A percentile compares a stretch with the other conserved stretches of the same genome.
Evolutionary conservation across 92 coral and sea anemone species (phyloP).

Genomic region (Bergia sp.): DNA sequence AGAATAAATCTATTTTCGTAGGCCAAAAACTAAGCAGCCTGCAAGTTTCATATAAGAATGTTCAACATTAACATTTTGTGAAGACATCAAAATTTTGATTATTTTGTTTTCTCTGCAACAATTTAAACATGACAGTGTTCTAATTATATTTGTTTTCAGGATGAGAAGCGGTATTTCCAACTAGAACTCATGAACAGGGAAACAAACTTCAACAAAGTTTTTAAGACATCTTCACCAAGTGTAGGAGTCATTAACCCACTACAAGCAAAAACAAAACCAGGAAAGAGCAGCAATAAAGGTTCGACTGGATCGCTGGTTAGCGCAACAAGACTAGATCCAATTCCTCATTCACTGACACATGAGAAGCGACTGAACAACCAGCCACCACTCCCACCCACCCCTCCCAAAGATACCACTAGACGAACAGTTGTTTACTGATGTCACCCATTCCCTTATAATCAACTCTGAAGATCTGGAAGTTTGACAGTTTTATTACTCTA

Average conservation of each 20-base stretch:
- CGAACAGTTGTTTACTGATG: conserved; percentile 79
- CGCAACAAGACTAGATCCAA: conserved; percentile 89
- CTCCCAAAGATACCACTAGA: conserved; percentile 85
- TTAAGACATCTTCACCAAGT: conserved; percentile 83
- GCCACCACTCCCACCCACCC: conserved; percentile 96
- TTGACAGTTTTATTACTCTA: no score
- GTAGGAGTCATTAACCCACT: conserved; percentile 96
- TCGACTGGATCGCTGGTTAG: conserved; percentile 65
- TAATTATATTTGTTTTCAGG: conserved; percentile 54
- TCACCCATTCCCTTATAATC: not conserved
- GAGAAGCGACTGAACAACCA: conserved; percentile 87
- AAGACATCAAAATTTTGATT: no score
- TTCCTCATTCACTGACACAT: conserved; percentile 90
- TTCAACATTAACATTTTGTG: not conserved
- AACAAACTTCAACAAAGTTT: conserved; percentile 97
- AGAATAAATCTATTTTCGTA: no score
- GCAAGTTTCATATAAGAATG: not conserved
- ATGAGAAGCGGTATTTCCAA: conserved; percentile 96
- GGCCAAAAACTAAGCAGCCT: no score
- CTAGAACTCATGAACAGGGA: conserved; percentile 95
- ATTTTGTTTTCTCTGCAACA: no score
- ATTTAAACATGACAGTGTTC: not conserved
- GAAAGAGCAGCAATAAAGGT: conserved; percentile 57
- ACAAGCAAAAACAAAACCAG: conserved; percentile 86
- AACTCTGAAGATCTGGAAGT: no score